Percentiles rank a stretch among this genome's conserved stretches.
These are phyloP conservation scores for Clarias platycephalus DNA, from an alignment of 2,797 vertebrate species.

Conservation along the genomic window DNA sequence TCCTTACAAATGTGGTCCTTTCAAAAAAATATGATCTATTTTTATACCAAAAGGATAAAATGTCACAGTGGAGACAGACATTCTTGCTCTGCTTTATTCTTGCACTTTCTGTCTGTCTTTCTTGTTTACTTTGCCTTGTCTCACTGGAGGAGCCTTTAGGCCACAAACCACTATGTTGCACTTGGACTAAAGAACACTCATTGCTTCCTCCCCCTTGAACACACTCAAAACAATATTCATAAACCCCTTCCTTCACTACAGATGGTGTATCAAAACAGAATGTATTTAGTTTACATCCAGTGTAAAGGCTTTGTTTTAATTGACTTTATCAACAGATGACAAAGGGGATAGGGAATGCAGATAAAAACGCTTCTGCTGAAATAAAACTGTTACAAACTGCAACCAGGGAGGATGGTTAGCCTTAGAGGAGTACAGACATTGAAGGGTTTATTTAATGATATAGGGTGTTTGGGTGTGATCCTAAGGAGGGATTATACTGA, in stretches of 20 bases:
- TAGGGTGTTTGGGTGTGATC: constrained; percentile 45
- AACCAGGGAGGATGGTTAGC: not conserved
- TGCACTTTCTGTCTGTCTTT: constrained; percentile 32
- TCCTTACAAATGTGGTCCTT: constrained; percentile 22
- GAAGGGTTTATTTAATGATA: constrained; percentile 15
- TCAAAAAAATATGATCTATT: constrained; percentile 32
- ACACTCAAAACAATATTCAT: constrained; percentile 46
- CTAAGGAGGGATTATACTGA: constrained; percentile 32
- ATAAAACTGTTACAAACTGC: not conserved
- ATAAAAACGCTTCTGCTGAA: not conserved
- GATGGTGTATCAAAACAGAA: constrained; percentile 29
- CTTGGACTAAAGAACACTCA: constrained; percentile 51
- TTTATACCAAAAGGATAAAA: constrained; percentile 43
- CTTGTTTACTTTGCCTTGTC: constrained; percentile 55
- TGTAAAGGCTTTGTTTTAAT: constrained; percentile 10
- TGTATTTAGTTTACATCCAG: constrained; percentile 19
- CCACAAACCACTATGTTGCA: constrained; percentile 57
- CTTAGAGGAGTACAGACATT: constrained; percentile 7
- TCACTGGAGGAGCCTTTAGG: constrained; percentile 53
- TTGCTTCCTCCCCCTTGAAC: constrained; percentile 38
- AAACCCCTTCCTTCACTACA: constrained; percentile 22
- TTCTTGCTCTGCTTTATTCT: constrained; percentile 32
- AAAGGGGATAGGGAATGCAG: constrained; percentile 14
- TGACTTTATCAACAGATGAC: constrained; percentile 25
- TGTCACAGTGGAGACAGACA: constrained; percentile 49